Base-by-base conservation (phyloP, 1,140 invertebrate genomes). In the Fopius arisanus region DNA sequence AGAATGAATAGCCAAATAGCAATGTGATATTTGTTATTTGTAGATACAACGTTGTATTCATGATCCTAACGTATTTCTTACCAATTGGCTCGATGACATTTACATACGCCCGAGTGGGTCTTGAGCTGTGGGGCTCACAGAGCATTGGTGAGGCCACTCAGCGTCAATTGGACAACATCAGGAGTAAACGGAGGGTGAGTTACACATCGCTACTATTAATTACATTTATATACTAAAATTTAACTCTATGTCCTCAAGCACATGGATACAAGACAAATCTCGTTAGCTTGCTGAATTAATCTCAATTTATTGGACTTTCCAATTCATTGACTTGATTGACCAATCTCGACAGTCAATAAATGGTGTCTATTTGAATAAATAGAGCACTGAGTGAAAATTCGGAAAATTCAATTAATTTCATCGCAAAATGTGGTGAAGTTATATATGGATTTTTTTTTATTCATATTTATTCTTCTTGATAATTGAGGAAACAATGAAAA, bases 91-190 rank as follows among this genome's bases (percentile, higher is more conserved):
- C 95, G 7, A 97, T 99, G 93, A 93, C 92, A 3, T 96, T 94
- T 82, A 97, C 97, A 0, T 99, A 99, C 84, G 92, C 94, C 0
- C 89, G 95, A 65, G 95, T 99, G 21, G 97, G 96, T 3, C 88
- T 95, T 59, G 96, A 98, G 79, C 89, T 99, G 2, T 98, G 97
- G 96, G 96, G 96, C 2, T 97, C 96, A 59, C 94, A 97, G 84
- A 95, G 95, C 69, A 98, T 99, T 67, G 97, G 97, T 0, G 97
- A 99, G 89, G 94, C 94, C 76, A 97, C 96, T 2, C 94, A 95
- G 70, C 87, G 95, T 14, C 96, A 97, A 82, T 90, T 95, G 79
- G 96, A 98, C 79, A 96, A 96, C 81, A 95, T 98, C 76, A 93
- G 94, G 75, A 97, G 96, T 79, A 98, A 98, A 90, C 90, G 96